Evolutionary conservation across 1,140 invertebrate species (phyloP).

Genomic region (Solenopsis invicta): DNA sequence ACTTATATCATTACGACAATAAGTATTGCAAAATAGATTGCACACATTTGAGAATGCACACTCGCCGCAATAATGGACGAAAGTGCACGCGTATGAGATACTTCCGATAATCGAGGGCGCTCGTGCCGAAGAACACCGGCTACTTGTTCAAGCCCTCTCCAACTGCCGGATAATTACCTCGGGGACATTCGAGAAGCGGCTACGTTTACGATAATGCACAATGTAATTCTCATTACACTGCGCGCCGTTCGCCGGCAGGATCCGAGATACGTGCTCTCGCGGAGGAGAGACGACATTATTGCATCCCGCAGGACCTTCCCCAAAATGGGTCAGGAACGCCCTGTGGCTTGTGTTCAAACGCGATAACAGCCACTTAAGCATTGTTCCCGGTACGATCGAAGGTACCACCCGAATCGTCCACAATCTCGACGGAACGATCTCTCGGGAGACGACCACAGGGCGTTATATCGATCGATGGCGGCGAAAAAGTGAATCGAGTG

Average conservation of each 20-base stretch:
- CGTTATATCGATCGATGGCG: not conserved
- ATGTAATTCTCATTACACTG: constrained; percentile 71
- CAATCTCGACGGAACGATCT: constrained; percentile 57
- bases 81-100: not conserved
- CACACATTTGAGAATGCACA: not conserved
- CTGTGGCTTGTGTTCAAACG: constrained; percentile 69
- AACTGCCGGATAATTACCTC: constrained; percentile 48
- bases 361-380: constrained; percentile 76
- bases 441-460: not conserved
- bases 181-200: constrained; percentile 39
- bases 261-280: constrained; percentile 52
- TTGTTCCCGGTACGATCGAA: constrained; percentile 67
- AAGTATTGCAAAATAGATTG: constrained; percentile 1
- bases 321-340: constrained; percentile 72
- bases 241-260: constrained; percentile 36
- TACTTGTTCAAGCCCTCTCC: constrained; percentile 36
- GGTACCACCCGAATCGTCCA: constrained; percentile 61
- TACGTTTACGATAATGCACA: constrained; percentile 71
- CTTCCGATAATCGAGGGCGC: constrained; percentile 29
- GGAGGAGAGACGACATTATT: constrained; percentile 69
- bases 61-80: constrained; percentile 1
- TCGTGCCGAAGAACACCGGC: constrained; percentile 50
- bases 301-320: constrained; percentile 61
- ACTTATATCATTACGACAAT: not conserved
- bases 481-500: constrained; percentile 59